Evolutionary conservation across 2,113 vertebrate genomes (phyloP), one percentile per base, ranked within the genome.

Genomic region (Hipposideros armiger): DNA sequence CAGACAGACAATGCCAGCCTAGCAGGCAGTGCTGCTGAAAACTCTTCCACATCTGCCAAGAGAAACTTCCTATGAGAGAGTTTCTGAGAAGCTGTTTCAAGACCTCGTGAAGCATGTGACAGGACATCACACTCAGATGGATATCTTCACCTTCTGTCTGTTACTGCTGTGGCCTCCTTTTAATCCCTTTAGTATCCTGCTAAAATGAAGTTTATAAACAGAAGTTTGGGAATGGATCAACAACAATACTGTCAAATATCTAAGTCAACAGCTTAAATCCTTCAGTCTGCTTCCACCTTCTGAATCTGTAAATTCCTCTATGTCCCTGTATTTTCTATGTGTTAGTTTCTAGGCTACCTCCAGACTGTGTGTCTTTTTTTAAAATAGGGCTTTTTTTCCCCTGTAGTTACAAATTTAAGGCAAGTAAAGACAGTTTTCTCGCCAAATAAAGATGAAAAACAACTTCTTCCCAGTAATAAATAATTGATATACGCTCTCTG

Each of bases 161-260:
- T 94, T 87, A 95, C 28, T 96, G 73, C 92, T 92, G n/a, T 73
- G 90, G 87, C 90, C 81, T 78, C 94, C 54, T 73, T 84, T 93
- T 92, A 95, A 95, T 96, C 95, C 81, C 67, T 40, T 74, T 56
- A 97, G 58, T 77, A 92, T 94, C 81, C 72, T 96, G 94, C 50
- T 95, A 81, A 96, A 96, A 88, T 42, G 36, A 95, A 78, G 67
- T 94, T 92, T 97, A 92, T 92, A 96, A 96, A 97, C 92, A 97
- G 62, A 83, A 95, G 88, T 93, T 95, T 80, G 87, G 88, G 82
- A 62, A 72, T 77, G 90, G 85, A 92, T 96, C 95, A 96, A 95
- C 81, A 97, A 69, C 85, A 88, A 93, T 66, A 90, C 92, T 86
- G 94, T 60, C 92, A 97, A 94, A 91, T 78, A 80, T 86, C 93